Percentiles rank a stretch among this genome's conserved stretches.
These are phyloP conservation scores for Cacatua alba DNA, from an alignment of 2,113 vertebrate species.

Conservation along the genomic window DNA sequence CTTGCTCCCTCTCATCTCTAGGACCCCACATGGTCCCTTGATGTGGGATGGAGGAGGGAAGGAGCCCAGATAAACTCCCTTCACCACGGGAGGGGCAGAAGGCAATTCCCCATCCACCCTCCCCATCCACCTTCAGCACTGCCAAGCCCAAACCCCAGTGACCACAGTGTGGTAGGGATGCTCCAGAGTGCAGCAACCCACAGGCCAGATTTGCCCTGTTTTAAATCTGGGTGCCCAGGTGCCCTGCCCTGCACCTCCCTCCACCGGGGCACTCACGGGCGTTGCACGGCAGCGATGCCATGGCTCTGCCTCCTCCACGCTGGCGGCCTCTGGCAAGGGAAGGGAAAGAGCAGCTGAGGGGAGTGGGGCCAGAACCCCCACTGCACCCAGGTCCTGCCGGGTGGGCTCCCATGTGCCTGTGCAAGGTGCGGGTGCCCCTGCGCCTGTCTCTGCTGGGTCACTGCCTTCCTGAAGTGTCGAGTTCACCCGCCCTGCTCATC, in stretches of 20 bases:
- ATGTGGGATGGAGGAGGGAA: background rate
- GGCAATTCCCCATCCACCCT: background rate
- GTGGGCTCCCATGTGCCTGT: background rate
- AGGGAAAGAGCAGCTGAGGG: background rate
- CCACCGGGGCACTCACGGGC: constrained; percentile 62
- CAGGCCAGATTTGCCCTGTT: background rate
- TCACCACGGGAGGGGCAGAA: background rate
- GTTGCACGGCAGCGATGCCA: constrained; percentile 68
- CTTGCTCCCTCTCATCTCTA: background rate
- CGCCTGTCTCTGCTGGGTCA: constrained; percentile 13
- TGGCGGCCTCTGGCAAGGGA: background rate
- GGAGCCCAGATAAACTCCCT: background rate
- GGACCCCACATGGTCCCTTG: background rate
- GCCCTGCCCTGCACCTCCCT: background rate
- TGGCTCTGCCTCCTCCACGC: constrained; percentile 40
- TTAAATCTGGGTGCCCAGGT: fast-evolving
- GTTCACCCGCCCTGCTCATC: background rate
- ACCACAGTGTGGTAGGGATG: fast-evolving
- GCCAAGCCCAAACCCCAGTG: background rate
- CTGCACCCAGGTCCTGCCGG: fast-evolving
- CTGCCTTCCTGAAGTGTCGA: background rate
- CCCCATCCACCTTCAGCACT: fast-evolving
- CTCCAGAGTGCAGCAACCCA: background rate
- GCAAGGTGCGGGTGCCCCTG: background rate
- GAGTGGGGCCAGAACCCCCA: fast-evolving